Base-by-base conservation (phyloP, 1,140 invertebrate genomes). In the Drosophila sp. region DNA sequence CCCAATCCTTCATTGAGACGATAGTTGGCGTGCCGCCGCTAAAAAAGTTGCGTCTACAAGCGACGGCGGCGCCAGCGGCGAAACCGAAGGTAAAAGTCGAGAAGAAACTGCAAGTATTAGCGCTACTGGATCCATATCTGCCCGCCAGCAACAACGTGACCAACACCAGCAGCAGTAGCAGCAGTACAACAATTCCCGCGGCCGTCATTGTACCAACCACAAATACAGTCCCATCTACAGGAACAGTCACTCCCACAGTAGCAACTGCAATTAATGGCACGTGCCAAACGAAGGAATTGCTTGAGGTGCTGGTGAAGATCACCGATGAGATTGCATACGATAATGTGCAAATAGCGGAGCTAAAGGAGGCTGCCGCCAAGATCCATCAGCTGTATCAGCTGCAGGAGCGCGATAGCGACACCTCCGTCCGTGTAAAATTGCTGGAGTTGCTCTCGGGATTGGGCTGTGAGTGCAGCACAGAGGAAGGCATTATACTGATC, bases 271-370 rank as follows among this genome's bases (percentile, higher is more conserved):
- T 7, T 25, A 29, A 0, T n/a, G 72, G 16, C 11, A 57, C 45
- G 1, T n/a, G 25, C 7, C 65, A 62, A 21, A 56, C 66, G 3
- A 78, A 84, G 25, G 90, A 91, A 13, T 63, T 91, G 21, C 73
- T 91, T 0, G 90, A 91, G 11, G 61, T 90, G 3, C 54, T 91
- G 4, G 90, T 91, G 0, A 91, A 91, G 25, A 91, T 91, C 9
- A 81, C 90, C 2, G 90, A 91, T 25, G 90, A 91, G 51, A 79
- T 91, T 18, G 45, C 25, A 7, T 83, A 90, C 27, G 76, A 91
- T 9, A 80, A 86, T 58, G 78, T 84, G 32, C 74, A 78, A 6
- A 38, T 89, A 14, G 45, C 64, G 0, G 87, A 91, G 61, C 46
- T 90, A 0, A 81, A 90, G 11, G 90, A 91, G 29, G 67, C 74